Percentiles rank a stretch among this genome's conserved stretches.
phyloP scores from a whole-genome alignment of 2,113 vertebrate genomes.

The Aptenodytes forsteri region DNA sequence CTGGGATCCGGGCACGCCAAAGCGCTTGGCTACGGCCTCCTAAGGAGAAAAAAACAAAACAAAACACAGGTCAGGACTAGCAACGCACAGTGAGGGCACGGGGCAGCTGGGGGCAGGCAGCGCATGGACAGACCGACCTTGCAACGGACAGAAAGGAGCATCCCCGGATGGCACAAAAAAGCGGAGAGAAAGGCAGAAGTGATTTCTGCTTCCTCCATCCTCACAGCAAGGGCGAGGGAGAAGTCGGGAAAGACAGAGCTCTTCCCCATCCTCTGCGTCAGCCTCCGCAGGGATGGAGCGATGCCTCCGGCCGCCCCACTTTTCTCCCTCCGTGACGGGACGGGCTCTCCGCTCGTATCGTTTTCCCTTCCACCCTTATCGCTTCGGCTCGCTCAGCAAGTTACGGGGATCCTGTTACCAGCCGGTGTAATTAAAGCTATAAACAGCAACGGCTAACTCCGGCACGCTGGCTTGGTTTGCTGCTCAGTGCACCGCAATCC shows the following conservation, averaged over 20 bases:
- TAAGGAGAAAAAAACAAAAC: neutral
- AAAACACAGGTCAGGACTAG: neutral
- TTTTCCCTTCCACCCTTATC: neutral
- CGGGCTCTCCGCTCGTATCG: neutral
- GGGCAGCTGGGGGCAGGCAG: neutral
- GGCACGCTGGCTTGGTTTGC: neutral
- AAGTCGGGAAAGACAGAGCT: neutral
- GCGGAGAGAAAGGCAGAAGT: neutral
- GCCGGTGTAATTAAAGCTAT: conserved; percentile 23
- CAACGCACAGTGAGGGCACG: rapidly evolving
- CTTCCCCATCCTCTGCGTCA: neutral
- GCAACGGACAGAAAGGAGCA: neutral
- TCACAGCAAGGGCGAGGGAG: neutral
- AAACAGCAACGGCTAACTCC: neutral
- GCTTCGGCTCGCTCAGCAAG: neutral
- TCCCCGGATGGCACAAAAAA: neutral
- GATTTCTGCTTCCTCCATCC: neutral
- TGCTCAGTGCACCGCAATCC: neutral
- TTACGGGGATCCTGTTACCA: neutral
- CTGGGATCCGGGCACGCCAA: conserved; percentile 68
- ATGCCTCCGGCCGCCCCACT: neutral
- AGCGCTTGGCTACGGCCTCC: conserved; percentile 82
- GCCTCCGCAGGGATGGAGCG: rapidly evolving
- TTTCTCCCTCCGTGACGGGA: neutral
- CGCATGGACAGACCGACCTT: neutral